Conservation (phyloP, 2,797 vertebrate genomes). For the Chiroxiphia lanceolata region DNA sequence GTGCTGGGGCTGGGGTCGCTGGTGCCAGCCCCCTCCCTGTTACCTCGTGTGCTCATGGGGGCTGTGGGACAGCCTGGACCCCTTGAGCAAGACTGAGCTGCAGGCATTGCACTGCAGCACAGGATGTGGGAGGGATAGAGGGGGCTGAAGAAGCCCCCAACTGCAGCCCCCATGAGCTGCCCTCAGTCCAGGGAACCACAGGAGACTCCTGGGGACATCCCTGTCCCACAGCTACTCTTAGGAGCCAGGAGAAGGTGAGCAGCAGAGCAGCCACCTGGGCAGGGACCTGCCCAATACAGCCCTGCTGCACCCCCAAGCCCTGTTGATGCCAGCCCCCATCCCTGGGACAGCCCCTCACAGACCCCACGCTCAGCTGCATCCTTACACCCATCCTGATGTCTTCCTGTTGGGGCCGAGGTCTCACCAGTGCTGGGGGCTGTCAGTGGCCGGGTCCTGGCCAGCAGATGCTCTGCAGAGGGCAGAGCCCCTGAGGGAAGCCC, state of each 20-base stretch:
- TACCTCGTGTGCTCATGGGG: neutral
- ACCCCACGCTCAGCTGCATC: neutral
- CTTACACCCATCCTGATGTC: neutral
- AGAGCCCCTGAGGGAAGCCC: neutral
- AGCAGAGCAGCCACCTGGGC: neutral
- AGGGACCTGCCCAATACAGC: neutral
- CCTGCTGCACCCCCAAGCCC: too few relatives aligned
- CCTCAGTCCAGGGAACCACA: neutral
- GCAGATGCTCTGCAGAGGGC: neutral
- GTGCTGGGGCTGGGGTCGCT: neutral
- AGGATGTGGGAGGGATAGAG: neutral
- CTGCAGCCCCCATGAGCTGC: neutral
- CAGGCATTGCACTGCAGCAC: neutral
- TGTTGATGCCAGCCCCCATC: fast-evolving
- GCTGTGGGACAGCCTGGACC: fast-evolving
- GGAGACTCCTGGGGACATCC: neutral
- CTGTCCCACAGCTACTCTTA: neutral
- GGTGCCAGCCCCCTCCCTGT: neutral
- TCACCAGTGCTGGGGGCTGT: too few relatives aligned
- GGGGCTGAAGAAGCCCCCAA: neutral
- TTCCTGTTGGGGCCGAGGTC: fast-evolving
- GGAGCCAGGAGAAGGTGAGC: neutral
- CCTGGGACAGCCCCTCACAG: neutral
- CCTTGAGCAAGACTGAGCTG: neutral
- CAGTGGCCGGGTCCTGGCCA: neutral